Evolutionary conservation across 2,888 invertebrate genomes (phyloP).

Genomic region (Exocentrus adspersus): DNA sequence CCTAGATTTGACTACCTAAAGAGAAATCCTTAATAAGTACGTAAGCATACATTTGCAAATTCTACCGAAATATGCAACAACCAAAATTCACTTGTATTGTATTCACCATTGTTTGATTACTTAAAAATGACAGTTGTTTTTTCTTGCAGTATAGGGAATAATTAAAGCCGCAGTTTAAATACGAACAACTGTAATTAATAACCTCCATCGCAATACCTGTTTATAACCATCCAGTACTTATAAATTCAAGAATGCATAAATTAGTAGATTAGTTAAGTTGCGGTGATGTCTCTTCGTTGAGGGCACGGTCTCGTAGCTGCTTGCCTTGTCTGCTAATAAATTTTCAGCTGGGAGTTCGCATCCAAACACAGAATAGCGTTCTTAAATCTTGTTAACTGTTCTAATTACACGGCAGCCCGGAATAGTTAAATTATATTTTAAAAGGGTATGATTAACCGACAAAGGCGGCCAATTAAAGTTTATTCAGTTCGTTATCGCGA

Average conservation of each 20-base stretch:
- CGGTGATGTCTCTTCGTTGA: constrained; percentile 36
- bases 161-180: too few species aligned
- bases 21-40: too few species aligned
- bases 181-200: too few species aligned
- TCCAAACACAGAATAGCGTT: constrained; percentile 51
- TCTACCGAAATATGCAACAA: too few species aligned
- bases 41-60: too few species aligned
- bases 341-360: constrained; percentile 48
- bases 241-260: constrained; percentile 35
- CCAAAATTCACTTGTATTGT: too few species aligned
- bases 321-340: constrained; percentile 44
- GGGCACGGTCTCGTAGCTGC: constrained; percentile 33
- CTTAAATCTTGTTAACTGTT: constrained; percentile 56
- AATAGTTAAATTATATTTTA: constrained; percentile 54
- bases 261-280: constrained; percentile 29
- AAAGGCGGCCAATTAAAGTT: constrained; percentile 49
- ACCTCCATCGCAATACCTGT: neutral
- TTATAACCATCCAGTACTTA: constrained; percentile 2
- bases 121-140: too few species aligned
- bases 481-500: constrained; percentile 50
- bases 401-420: constrained; percentile 53
- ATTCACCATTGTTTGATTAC: too few species aligned
- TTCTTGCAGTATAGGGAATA: too few species aligned
- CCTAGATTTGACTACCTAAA: too few species aligned
- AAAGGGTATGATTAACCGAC: constrained; percentile 52